Evolutionary conservation across 2,797 vertebrate genomes (phyloP).

Genomic region (Sebastiscus tertius): DNA sequence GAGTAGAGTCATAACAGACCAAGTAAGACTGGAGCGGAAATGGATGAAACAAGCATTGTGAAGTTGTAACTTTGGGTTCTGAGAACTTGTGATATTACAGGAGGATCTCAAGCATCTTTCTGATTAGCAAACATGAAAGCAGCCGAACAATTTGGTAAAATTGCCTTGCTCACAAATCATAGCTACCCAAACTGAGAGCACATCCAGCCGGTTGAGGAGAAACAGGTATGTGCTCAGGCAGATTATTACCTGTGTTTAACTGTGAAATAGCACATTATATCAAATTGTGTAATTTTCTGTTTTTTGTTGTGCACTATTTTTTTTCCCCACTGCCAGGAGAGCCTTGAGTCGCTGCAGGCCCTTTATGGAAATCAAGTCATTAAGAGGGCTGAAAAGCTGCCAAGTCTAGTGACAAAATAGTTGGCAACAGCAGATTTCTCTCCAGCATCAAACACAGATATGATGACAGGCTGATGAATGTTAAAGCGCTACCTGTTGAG

Average conservation of each 20-base stretch:
- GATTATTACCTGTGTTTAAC: background rate
- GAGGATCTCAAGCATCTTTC: background rate
- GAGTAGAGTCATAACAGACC: too few relatives aligned
- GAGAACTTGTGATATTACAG: background rate
- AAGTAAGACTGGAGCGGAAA: too few relatives aligned
- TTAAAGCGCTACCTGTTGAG: background rate
- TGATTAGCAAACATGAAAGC: background rate
- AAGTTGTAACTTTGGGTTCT: background rate
- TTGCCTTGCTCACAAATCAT: background rate
- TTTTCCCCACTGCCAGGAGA: background rate
- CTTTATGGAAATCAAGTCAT: conserved; percentile 17
- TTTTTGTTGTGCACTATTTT: background rate
- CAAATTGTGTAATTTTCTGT: background rate
- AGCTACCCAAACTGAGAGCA: background rate
- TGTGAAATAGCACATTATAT: background rate
- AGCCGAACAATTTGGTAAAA: background rate
- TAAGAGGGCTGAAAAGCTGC: conserved; percentile 6
- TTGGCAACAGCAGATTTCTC: background rate
- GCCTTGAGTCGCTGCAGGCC: background rate
- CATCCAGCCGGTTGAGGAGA: background rate
- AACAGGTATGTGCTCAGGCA: background rate
- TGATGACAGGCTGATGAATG: background rate
- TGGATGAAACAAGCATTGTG: background rate
- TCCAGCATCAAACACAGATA: background rate
- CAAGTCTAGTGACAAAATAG: conserved; percentile 1